Evolutionary conservation across 2,797 vertebrate species (phyloP), one percentile per base, ranked within the genome.

Genomic region (Chaunax sp.): DNA sequence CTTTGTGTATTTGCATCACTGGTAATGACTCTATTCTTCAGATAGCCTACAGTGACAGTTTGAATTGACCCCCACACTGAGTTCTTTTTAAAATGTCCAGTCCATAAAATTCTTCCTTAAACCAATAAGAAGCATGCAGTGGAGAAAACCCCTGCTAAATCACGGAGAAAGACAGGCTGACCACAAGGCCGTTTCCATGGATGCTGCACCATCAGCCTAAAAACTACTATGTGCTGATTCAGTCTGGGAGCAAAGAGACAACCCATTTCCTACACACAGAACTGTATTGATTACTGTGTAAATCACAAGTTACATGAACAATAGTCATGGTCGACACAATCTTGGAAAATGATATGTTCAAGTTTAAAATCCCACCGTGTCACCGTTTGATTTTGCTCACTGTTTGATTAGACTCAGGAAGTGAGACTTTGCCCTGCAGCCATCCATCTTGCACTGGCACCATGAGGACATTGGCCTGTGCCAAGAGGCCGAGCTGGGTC

Each of bases 151-250:
- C 37, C 45, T 49, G 69, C 64, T 89, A 87, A 89, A 90, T 87
- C 87, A 90, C 72, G 13, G 63, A 72, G 64, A 58, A 75, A 85
- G 80, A 85, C 75, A 85, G 64, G 87, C 81, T 75, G 90, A 89
- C 78, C 80, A 77, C 78, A 83, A 81, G 82, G 69, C 75, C 69
- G 86, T 92, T 87, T 78, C 92, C 87, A 89, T 92, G 89, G 92
- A 82, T 88, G 88, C 90, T 72, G 64, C 82, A 82, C 83, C 80
- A 88, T 85, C 85, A 64, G 82, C 87, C 87, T 84, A 91, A 92
- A 93, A 95, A 94, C 92, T 90, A 89, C 90, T 86, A 67, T 75
- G 78, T 67, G 55, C 74, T 71, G 69, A 78, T 80, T 78, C 64
- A 83, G 81, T 72, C 46, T 46, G 46, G 67, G 49, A 82, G 72